These are phyloP conservation scores for Orchesella cincta DNA, from an alignment of 1,140 invertebrate genomes.

Conservation along the genomic window DNA sequence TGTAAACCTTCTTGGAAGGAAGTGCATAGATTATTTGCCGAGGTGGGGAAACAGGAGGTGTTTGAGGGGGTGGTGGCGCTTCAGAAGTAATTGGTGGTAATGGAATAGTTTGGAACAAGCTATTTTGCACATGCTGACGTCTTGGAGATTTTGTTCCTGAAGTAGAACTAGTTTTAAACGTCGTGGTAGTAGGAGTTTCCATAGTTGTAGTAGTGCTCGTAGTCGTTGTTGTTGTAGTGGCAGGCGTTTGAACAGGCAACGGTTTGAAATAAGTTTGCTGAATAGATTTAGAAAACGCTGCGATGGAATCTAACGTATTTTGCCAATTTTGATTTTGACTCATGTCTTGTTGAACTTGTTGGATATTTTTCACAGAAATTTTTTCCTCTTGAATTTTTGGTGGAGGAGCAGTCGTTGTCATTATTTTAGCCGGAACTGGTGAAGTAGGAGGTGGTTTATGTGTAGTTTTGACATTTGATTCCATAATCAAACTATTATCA, in stretches of 20 bases:
- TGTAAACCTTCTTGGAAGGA: too few species aligned
- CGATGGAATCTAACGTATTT: neutral
- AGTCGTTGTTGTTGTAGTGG: neutral
- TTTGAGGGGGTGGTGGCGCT: too few species aligned
- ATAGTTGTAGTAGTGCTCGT: neutral
- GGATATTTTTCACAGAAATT: neutral
- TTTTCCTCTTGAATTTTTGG: neutral
- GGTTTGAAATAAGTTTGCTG: neutral
- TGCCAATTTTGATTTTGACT: constrained; percentile 6
- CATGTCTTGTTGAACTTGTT: neutral
- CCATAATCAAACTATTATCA: neutral
- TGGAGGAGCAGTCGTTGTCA: neutral
- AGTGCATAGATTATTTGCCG: too few species aligned
- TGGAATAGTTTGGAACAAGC: too few species aligned
- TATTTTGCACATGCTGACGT: too few species aligned
- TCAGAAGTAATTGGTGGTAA: too few species aligned
- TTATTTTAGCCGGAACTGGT: neutral
- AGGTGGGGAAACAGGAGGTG: too few species aligned
- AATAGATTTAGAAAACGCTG: neutral
- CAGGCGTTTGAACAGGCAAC: neutral
- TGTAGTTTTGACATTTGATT: neutral
- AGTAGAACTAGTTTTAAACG: too few species aligned
- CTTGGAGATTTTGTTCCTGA: too few species aligned
- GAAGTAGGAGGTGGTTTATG: neutral
- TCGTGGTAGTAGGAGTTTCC: neutral